Conservation (phyloP, 2,888 invertebrate species). For the Lithophane semibrunnea region DNA sequence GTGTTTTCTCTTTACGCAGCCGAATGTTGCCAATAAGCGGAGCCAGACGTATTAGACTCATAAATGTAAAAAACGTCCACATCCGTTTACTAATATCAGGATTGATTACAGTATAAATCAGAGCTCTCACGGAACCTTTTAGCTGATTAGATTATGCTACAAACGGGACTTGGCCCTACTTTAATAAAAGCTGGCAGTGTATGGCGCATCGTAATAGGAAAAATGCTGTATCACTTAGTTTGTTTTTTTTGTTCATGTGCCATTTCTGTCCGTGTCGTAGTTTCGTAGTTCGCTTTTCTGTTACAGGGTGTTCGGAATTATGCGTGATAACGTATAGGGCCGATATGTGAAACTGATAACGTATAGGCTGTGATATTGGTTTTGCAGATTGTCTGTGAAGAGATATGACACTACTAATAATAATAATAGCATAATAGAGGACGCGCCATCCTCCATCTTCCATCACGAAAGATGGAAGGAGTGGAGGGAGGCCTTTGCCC, state of each 20-base stretch:
- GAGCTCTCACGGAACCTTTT: conserved; percentile 60
- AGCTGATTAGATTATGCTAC: conserved; percentile 67
- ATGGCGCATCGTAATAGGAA: conserved; percentile 51
- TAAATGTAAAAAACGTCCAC: conserved; percentile 58
- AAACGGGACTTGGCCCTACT: conserved; percentile 62
- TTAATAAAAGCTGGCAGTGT: conserved; percentile 57
- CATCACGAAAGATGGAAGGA: no score
- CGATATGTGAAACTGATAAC: neutral
- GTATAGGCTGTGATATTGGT: neutral
- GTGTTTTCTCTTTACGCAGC: neutral
- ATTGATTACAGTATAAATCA: conserved; percentile 69
- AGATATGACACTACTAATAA: neutral
- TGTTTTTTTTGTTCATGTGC: conserved; percentile 31
- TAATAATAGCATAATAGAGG: neutral
- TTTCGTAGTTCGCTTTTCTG: conserved; percentile 14
- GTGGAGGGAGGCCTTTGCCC: no score
- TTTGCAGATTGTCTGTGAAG: neutral
- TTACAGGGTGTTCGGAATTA: conserved; percentile 10
- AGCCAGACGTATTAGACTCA: conserved; percentile 30
- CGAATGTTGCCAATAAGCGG: conserved; percentile 27
- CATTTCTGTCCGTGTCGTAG: conserved; percentile 19
- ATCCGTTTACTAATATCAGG: conserved; percentile 62
- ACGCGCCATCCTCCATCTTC: no score
- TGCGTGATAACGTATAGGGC: neutral
- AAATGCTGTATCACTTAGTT: conserved; percentile 61